Conservation (phyloP, 2,113 vertebrate genomes). For the Pampusana beccarii region DNA sequence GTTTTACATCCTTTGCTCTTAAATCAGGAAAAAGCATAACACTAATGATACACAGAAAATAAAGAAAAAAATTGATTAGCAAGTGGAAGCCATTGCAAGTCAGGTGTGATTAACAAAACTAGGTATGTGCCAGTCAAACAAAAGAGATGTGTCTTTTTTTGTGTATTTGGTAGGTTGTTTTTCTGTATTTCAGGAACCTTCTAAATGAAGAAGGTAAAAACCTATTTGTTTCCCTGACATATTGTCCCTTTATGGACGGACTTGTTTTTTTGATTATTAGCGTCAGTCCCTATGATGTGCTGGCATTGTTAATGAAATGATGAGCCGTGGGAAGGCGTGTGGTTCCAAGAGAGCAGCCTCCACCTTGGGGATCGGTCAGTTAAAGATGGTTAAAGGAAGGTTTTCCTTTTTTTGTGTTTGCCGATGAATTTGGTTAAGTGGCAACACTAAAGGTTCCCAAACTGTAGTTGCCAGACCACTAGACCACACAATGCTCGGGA, state of each 20-base stretch:
- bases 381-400: neutral
- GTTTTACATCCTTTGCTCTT: neutral
- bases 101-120: neutral
- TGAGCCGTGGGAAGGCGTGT: neutral
- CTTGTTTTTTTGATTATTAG: neutral
- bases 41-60: neutral
- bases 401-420: neutral
- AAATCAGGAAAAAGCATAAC: neutral
- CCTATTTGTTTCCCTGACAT: neutral
- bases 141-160: neutral
- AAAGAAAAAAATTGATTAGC: neutral
- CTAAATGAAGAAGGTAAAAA: neutral
- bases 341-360: neutral
- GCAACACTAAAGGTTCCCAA: neutral
- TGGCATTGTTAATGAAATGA: neutral
- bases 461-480: neutral
- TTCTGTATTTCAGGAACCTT: neutral
- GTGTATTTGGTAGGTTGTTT: neutral
- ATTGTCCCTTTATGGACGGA: neutral
- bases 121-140: neutral
- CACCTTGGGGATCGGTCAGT: neutral
- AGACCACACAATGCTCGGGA: neutral
- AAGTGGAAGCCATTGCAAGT: neutral
- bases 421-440: neutral
- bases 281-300: fast-evolving